Evolutionary conservation across 2,797 vertebrate species (phyloP).

Genomic region (Poecilia picta): DNA sequence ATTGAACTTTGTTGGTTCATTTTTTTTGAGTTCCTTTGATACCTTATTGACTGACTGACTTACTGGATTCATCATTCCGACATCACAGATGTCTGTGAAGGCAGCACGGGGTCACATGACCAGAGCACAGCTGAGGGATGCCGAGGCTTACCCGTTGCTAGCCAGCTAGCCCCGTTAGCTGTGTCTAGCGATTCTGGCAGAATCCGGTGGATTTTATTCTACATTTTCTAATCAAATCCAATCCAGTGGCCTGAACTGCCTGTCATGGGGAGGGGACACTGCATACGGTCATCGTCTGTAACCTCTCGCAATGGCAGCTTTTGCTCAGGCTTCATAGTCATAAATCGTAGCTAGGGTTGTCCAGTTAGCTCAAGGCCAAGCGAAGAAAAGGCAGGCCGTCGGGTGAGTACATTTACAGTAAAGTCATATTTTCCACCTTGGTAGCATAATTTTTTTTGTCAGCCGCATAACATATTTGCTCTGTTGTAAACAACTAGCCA

Average conservation of each 20-base stretch:
- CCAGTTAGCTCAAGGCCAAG: constrained; percentile 62
- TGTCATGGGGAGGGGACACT: constrained; percentile 57
- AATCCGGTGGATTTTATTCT: constrained; percentile 3
- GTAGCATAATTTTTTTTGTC: neutral
- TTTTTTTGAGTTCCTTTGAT: neutral
- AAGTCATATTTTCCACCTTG: constrained; percentile 15
- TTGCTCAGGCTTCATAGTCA: constrained; percentile 63
- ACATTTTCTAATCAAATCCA: constrained; percentile 9
- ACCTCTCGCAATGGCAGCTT: constrained; percentile 18
- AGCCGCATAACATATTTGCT: neutral
- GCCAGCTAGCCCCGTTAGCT: constrained; percentile 68
- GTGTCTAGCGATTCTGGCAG: constrained; percentile 42
- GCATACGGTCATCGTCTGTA: constrained; percentile 23
- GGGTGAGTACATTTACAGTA: constrained; percentile 59
- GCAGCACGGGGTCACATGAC: constrained; percentile 70
- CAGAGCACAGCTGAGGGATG: constrained; percentile 71
- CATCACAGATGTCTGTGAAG: constrained; percentile 25
- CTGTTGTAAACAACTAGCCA: neutral
- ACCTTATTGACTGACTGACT: neutral
- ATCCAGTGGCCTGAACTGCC: neutral
- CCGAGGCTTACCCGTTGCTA: constrained; percentile 64
- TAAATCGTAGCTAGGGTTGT: constrained; percentile 61
- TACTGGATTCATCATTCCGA: neutral
- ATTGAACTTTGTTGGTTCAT: neutral
- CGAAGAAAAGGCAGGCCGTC: constrained; percentile 55